Evolutionary conservation across 2,113 vertebrate species (phyloP).

Genomic region (Labeo rohita): DNA sequence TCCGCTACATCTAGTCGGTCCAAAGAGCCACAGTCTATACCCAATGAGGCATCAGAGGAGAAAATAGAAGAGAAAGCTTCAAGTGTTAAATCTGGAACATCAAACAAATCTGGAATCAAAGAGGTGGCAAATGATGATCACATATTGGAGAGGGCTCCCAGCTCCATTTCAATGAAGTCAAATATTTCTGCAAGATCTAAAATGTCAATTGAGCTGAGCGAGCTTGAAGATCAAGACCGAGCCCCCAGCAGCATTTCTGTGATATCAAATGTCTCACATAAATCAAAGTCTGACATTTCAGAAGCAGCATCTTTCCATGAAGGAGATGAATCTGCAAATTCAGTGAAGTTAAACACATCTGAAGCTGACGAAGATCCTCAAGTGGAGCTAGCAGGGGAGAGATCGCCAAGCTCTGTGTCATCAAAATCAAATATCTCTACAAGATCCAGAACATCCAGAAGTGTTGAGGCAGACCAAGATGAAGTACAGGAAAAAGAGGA

Average conservation of each 20-base stretch:
- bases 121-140: background rate
- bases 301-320: background rate
- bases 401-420: slow-evolving; percentile 38
- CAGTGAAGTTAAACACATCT: background rate
- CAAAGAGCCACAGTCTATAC: background rate
- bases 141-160: background rate
- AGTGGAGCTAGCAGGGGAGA: background rate
- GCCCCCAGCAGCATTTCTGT: slow-evolving; percentile 13
- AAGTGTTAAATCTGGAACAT: slow-evolving; percentile 14
- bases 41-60: background rate
- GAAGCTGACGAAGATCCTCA: background rate
- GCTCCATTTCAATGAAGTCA: background rate
- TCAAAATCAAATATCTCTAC: slow-evolving; percentile 34
- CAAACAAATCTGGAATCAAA: slow-evolving; percentile 19
- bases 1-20: background rate
- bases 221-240: slow-evolving; percentile 8
- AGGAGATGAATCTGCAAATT: background rate
- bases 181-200: slow-evolving; percentile 5
- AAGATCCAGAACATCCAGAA: background rate
- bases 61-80: background rate
- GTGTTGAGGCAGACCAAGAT: background rate
- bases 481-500: slow-evolving; percentile 37
- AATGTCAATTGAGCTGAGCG: slow-evolving; percentile 14
- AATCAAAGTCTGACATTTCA: slow-evolving; percentile 24
- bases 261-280: background rate